Evolutionary conservation across 2,888 invertebrate species (phyloP), one percentile per base, ranked within the genome.

Genomic region (Drosophila prolongata): DNA sequence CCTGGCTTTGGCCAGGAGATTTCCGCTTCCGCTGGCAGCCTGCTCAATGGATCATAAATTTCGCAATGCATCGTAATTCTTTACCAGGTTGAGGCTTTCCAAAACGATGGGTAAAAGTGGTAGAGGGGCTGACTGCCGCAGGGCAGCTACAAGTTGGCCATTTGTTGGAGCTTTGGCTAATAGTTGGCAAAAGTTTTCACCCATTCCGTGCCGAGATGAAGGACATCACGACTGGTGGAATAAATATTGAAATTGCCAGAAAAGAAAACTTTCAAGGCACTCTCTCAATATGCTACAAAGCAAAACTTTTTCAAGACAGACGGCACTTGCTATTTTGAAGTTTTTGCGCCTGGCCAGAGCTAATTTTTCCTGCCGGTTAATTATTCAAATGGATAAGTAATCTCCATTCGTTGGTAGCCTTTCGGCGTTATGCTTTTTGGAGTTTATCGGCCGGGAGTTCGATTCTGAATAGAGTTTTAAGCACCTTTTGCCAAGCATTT

Each of bases 11-110:
- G 56, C 34, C 50, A 35, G 40, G 54, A 59, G 47, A 65, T 76
- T 68, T 68, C 66, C 68, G 52, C 37, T 58, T 57, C 56, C 55
- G 70, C 59, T 14, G 42, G 44, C 60, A 53, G 54, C 62, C 64
- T 59, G 66, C 69, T 80, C 83, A 76, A 87, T 84, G 84, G 78
- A 88, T 84, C 88, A 84, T 88, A 84, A 84, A 84, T 84, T 87
- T 76, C 69, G 69, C 74, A 53, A 71, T 67, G 75, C 55, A 74
- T 68, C 76, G 78, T 84, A 83, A 86, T 82, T 80, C 86, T 87
- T 85, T 59, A 59, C 60, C 59, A 57, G 52, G 61, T 59, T 50
- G 62, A 59, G 47, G 46, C 49, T 56, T 50, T 49, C 56, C 43
- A 38, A 27, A 34, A 37, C 37, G 14, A 27, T 10, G 4, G 9